Evolutionary conservation across 1,140 invertebrate species (phyloP).

Genomic region (Diachasma alloeum): DNA sequence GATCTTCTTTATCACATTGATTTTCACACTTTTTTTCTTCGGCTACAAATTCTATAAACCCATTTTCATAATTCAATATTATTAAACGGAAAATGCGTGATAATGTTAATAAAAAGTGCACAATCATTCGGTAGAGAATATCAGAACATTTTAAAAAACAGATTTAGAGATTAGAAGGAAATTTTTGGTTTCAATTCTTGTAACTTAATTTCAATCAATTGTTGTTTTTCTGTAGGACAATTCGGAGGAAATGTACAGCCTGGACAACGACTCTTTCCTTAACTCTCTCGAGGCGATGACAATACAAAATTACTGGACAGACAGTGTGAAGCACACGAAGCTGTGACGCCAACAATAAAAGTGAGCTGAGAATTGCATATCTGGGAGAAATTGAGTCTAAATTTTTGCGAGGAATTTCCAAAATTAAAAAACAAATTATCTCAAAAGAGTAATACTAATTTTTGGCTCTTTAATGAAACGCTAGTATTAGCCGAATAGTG

Average conservation of each 20-base stretch:
- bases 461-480: slow-evolving; percentile 22
- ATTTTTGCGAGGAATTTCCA: slow-evolving; percentile 30
- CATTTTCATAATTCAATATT: too few species aligned
- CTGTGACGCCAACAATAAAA: slow-evolving; percentile 66
- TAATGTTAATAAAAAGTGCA: too few species aligned
- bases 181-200: background rate
- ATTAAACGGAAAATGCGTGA: too few species aligned
- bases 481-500: slow-evolving; percentile 42
- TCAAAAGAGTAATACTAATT: slow-evolving; percentile 26
- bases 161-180: background rate
- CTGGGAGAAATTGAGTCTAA: slow-evolving; percentile 15
- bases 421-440: slow-evolving; percentile 16
- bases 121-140: too few species aligned
- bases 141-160: too few species aligned
- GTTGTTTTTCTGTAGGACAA: slow-evolving; percentile 73
- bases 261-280: slow-evolving; percentile 91
- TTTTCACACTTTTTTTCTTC: too few species aligned
- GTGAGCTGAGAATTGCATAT: slow-evolving; percentile 14
- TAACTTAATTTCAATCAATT: background rate
- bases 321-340: slow-evolving; percentile 91
- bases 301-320: slow-evolving; percentile 92
- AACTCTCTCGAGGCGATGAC: slow-evolving; percentile 92
- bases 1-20: too few species aligned
- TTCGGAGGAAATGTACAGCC: slow-evolving; percentile 90
- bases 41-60: too few species aligned